Conservation (phyloP, 2,113 vertebrate species). For the Galeopterus variegatus region DNA sequence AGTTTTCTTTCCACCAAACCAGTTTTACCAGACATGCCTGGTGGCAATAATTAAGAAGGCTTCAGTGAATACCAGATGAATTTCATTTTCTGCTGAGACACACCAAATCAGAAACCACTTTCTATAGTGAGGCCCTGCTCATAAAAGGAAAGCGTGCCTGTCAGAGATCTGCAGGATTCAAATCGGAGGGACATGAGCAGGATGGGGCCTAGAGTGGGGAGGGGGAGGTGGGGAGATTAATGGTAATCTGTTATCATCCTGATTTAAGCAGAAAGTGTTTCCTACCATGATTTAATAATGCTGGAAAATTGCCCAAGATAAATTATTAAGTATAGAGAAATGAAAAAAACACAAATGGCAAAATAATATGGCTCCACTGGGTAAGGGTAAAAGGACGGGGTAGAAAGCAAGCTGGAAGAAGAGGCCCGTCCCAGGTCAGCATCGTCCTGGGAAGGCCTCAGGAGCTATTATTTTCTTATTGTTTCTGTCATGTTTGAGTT, state of each 20-base stretch:
- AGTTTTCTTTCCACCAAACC: not conserved
- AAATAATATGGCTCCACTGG: not conserved
- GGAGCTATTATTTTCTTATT: rapidly evolving
- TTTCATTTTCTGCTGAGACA: not conserved
- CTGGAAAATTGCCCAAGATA: not conserved
- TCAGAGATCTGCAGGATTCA: not conserved
- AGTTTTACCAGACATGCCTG: not conserved
- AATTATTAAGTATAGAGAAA: not conserved
- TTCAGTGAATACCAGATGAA: not conserved
- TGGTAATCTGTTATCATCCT: not conserved
- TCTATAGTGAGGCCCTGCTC: not conserved
- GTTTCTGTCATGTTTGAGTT: too few relatives aligned
- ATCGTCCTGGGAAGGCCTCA: rapidly evolving
- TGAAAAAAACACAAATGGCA: not conserved
- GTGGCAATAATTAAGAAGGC: not conserved
- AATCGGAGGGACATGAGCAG: not conserved
- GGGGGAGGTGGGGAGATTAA: not conserved
- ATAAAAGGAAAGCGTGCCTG: not conserved
- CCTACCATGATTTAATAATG: not conserved
- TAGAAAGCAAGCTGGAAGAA: rapidly evolving
- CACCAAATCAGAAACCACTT: not conserved
- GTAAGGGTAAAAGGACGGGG: too few relatives aligned
- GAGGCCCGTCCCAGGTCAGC: too few relatives aligned
- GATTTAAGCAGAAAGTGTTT: not conserved
- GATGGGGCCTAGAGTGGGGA: not conserved